Evolutionary conservation across 1,140 invertebrate genomes (phyloP).

Genomic region (Lucilia cuprina): DNA sequence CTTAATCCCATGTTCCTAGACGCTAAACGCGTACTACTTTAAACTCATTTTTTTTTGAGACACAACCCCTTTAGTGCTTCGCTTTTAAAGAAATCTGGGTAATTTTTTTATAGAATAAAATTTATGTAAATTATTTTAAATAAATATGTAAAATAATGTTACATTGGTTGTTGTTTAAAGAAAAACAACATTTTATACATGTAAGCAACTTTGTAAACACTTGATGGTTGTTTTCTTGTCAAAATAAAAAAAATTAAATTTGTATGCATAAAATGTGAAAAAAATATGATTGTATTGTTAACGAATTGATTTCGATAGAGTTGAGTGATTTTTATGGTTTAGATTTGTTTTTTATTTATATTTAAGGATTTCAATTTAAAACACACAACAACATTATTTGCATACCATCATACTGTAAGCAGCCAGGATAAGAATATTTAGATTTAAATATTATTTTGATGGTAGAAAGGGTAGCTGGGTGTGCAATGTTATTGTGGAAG

Average conservation of each 20-base stretch:
- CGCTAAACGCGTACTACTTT: not conserved
- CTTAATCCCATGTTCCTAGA: not conserved
- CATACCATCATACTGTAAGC: not conserved
- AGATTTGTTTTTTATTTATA: not conserved
- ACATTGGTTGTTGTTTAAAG: not conserved
- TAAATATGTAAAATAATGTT: not conserved
- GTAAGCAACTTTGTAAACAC: not conserved
- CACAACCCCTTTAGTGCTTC: not conserved
- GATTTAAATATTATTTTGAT: not conserved
- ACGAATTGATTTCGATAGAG: not conserved
- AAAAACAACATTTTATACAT: not conserved
- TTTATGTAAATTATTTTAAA: not conserved
- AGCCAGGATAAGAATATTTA: not conserved
- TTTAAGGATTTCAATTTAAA: not conserved
- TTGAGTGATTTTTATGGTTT: not conserved
- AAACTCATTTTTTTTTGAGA: not conserved
- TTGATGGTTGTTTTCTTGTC: not conserved
- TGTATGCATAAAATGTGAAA: too few species aligned
- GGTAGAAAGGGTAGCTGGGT: too few species aligned
- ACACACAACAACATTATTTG: not conserved
- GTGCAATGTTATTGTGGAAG: too few species aligned
- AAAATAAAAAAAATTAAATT: not conserved
- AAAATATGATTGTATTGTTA: too few species aligned
- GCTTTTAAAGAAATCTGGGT: not conserved
- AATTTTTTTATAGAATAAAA: too few species aligned